Conservation (phyloP, 2,888 invertebrate genomes). For the Drosophila aldrichi region DNA sequence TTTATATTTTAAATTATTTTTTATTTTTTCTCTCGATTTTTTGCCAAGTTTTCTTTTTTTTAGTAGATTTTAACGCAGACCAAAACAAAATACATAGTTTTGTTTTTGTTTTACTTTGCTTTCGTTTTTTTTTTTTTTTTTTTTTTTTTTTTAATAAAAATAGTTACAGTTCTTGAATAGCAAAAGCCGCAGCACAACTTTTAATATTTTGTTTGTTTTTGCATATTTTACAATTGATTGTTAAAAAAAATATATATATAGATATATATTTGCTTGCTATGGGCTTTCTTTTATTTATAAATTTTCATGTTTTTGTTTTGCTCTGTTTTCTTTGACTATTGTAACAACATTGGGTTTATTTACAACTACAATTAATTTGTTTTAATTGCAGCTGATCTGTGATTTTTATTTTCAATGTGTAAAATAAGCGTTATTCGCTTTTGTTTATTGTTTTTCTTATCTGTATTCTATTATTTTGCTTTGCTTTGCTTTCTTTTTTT, state of each 20-base stretch:
- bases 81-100: conserved; percentile 25
- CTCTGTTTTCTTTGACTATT: conserved; percentile 48
- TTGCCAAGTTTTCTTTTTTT: conserved; percentile 7
- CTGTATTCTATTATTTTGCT: background rate
- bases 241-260: conserved; percentile 46
- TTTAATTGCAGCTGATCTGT: conserved; percentile 13
- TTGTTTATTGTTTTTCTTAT: conserved; percentile 42
- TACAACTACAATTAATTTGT: conserved; percentile 41
- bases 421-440: conserved; percentile 64
- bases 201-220: conserved; percentile 16
- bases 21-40: background rate
- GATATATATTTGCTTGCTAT: conserved; percentile 35
- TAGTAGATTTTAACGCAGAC: conserved; percentile 35
- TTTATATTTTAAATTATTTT: conserved; percentile 8
- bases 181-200: conserved; percentile 59
- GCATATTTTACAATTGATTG: conserved; percentile 51
- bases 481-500: background rate
- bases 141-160: conserved; percentile 43
- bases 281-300: conserved; percentile 1
- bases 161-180: conserved; percentile 51
- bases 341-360: conserved; percentile 56
- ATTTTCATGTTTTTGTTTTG: background rate
- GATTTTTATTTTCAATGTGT: conserved; percentile 27
- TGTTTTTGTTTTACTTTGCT: background rate
- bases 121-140: background rate